A percentile compares a stretch with the other conserved stretches of the same genome.
Conservation (phyloP, 2,797 vertebrate genomes). For the Spheniscus humboldti region DNA sequence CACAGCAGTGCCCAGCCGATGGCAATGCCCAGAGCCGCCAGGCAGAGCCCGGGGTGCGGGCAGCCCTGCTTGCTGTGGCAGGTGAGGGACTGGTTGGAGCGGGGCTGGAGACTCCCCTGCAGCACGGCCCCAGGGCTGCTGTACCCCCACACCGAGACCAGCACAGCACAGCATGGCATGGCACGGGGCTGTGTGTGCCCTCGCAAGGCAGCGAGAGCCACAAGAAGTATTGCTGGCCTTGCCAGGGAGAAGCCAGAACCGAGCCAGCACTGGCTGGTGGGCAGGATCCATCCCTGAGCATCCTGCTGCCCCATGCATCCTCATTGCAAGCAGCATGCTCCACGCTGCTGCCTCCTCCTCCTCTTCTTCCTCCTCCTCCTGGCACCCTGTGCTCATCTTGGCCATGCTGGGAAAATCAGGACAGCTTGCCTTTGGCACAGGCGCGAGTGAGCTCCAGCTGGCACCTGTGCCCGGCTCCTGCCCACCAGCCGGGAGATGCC, state of each 20-base stretch:
- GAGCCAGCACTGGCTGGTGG: not conserved
- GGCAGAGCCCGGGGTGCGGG: not conserved
- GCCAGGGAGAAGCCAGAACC: not conserved
- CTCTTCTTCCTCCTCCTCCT: not conserved
- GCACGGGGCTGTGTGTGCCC: not conserved
- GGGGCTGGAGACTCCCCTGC: not conserved
- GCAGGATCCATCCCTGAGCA: not conserved
- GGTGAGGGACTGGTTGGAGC: not conserved
- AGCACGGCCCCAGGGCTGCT: fast-evolving
- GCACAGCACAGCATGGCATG: fast-evolving
- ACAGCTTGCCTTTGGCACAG: not conserved
- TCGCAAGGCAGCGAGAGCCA: fast-evolving
- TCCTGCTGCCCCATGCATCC: fast-evolving
- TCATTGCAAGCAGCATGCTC: not conserved
- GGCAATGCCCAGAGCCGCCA: not conserved
- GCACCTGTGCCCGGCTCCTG: not conserved
- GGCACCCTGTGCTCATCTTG: not conserved
- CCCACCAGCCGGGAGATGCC: not conserved
- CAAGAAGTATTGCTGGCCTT: not conserved
- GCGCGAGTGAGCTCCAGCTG: not conserved
- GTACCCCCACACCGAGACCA: not conserved
- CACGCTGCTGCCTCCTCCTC: not conserved
- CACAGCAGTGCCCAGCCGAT: fast-evolving
- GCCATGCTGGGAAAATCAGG: not conserved
- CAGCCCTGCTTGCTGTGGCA: not conserved